Evolutionary conservation across 1,140 invertebrate genomes (phyloP).

Genomic region (Dreissena rostriformis): DNA sequence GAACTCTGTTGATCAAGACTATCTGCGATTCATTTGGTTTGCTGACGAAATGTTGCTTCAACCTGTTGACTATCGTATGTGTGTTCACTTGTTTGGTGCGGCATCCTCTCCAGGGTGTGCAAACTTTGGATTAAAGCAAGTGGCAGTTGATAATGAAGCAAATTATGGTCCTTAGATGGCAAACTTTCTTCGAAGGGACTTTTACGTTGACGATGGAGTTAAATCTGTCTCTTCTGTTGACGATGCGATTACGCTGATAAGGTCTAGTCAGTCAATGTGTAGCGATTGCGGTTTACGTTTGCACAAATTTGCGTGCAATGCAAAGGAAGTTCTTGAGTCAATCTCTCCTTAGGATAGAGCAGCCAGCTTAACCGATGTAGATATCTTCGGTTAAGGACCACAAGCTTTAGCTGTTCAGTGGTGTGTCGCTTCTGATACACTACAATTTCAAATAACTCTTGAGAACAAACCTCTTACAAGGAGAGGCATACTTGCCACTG

Average conservation of each 20-base stretch:
- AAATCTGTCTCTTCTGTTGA: slow-evolving; percentile 17
- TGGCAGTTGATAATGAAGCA: slow-evolving; percentile 17
- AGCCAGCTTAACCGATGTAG: slow-evolving; percentile 23
- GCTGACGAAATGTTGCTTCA: neutral
- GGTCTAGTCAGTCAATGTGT: slow-evolving; percentile 6
- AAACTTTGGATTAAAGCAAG: slow-evolving; percentile 51
- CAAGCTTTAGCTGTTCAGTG: slow-evolving; percentile 52
- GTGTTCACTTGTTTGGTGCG: slow-evolving; percentile 62
- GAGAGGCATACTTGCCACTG: no score
- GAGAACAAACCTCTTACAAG: slow-evolving; percentile 30
- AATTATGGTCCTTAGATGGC: slow-evolving; percentile 15
- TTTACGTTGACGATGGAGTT: slow-evolving; percentile 61
- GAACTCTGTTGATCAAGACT: no score
- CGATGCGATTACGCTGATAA: slow-evolving; percentile 38
- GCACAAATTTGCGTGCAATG: slow-evolving; percentile 54
- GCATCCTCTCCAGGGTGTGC: slow-evolving; percentile 59
- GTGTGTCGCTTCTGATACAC: slow-evolving; percentile 47
- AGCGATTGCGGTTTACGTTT: slow-evolving; percentile 45
- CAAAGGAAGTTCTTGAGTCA: slow-evolving; percentile 55
- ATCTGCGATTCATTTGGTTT: slow-evolving; percentile 54
- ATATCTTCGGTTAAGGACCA: slow-evolving; percentile 31
- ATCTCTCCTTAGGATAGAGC: slow-evolving; percentile 30
- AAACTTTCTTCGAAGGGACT: slow-evolving; percentile 47
- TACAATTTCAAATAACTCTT: slow-evolving; percentile 39
- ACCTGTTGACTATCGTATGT: slow-evolving; percentile 58